A percentile compares a stretch with the other conserved stretches of the same genome.
Evolutionary conservation across 1,140 invertebrate genomes (phyloP).

Genomic region (Drosophila saltans): DNA sequence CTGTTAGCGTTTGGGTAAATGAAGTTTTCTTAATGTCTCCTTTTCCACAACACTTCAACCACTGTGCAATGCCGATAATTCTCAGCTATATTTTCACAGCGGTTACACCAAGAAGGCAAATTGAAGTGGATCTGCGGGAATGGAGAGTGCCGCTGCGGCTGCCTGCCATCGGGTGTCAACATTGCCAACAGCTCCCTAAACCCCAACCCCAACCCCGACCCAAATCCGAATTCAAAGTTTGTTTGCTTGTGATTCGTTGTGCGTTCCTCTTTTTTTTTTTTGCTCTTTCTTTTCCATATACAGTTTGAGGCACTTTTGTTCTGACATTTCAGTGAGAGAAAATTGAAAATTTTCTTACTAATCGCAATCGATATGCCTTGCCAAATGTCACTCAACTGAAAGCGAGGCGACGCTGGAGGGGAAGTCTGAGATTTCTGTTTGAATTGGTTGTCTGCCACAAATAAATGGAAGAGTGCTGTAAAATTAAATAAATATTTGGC

Average conservation of each 20-base stretch:
- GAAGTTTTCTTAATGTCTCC: not conserved
- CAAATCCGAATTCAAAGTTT: conserved; percentile 43
- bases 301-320: conserved; percentile 38
- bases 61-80: conserved; percentile 64
- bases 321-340: conserved; percentile 67
- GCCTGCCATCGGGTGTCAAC: conserved; percentile 72
- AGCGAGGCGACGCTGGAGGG: not conserved
- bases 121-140: conserved; percentile 11
- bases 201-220: not conserved
- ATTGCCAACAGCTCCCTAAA: conserved; percentile 48
- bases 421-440: conserved; percentile 48
- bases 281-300: conserved; percentile 11
- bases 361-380: conserved; percentile 80
- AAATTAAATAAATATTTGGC: conserved; percentile 82
- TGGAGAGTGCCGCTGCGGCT: conserved; percentile 19
- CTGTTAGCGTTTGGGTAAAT: too few species aligned
- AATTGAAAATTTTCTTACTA: conserved; percentile 79
- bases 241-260: conserved; percentile 45
- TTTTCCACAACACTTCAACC: not conserved
- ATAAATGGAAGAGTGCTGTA: conserved; percentile 80
- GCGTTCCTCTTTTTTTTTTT: conserved; percentile 27
- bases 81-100: conserved; percentile 71
- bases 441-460: conserved; percentile 66
- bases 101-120: conserved; percentile 67
- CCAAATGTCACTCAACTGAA: conserved; percentile 71